Base-by-base conservation (phyloP, 2,797 vertebrate species). In the Pseudopleuronectes americanus region DNA sequence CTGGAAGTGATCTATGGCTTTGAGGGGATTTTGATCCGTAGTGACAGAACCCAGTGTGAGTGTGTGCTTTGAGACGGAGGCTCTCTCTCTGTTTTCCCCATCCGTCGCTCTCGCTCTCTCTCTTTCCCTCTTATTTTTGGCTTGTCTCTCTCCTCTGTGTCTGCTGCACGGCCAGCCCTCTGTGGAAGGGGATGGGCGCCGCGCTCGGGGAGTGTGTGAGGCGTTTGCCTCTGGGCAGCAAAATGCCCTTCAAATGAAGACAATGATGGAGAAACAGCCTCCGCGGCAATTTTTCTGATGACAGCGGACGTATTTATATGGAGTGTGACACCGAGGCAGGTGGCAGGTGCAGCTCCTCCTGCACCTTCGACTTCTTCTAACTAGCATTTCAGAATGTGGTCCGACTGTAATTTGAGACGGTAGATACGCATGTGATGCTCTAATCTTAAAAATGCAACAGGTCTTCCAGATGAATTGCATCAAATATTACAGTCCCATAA, bases 231-330 rank as follows among this genome's bases (percentile, higher is more conserved):
- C 89, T 91, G 88, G 91, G 90, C 89, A 69, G 88, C 79, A 80
- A 91, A 92, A 93, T 90, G 92, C 84, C 91, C 92, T 92, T 93
- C 89, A 93, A 90, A 91, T 85, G 80, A 87, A 92, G 89, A 92
- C 89, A 89, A 84, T 90, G 92, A 91, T 89, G 81, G 88, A 90
- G 86, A 90, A 90, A 91, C 85, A 76, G 77, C 80, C 79, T 90
- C 81, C 68, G 78, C 87, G 80, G 88, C 79, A 69, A 76, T 81
- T 89, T 86, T 87, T 79, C 80, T 88, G 84, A 89, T 90, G 87
- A 88, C 87, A 86, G 73, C 49, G 65, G 81, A 71, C 76, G 26
- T 84, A 84, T 90, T 89, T 81, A 80, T 85, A 86, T 87, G 49
- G 72, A 86, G 76, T 81, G 71, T 89, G 89, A 86, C 84, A 81